Evolutionary conservation across 2,888 invertebrate genomes (phyloP).

Genomic region (Bugula neritina): DNA sequence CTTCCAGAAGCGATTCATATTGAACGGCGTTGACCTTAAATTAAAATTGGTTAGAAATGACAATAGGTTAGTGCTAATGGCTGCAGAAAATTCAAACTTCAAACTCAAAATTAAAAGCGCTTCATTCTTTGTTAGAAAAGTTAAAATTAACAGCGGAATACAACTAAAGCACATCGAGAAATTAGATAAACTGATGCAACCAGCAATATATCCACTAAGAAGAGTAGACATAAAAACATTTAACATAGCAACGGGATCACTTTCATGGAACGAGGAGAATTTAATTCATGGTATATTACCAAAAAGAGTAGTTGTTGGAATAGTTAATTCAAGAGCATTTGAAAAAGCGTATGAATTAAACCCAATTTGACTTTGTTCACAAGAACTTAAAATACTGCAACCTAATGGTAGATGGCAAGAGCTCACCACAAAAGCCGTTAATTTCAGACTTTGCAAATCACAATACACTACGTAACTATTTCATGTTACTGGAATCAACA

Average conservation of each 20-base stretch:
- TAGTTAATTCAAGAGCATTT: background rate
- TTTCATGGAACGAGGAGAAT: constrained; percentile 17
- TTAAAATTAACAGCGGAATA: no score
- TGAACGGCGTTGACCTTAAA: background rate
- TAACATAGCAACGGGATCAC: background rate
- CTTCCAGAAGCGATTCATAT: background rate
- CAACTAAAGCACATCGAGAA: constrained; percentile 1
- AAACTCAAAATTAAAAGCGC: background rate
- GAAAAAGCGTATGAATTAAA: constrained; percentile 2
- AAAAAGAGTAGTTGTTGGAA: background rate
- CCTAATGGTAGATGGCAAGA: no score
- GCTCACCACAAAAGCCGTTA: background rate
- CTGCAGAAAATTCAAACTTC: background rate
- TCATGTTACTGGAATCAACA: background rate
- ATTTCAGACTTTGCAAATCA: background rate
- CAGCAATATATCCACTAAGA: constrained; percentile 1
- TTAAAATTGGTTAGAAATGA: background rate
- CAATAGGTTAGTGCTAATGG: no score
- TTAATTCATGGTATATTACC: background rate
- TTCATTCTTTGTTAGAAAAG: background rate
- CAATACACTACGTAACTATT: constrained; percentile 1
- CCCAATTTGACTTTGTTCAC: background rate
- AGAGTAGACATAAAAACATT: background rate
- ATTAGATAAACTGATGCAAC: background rate
- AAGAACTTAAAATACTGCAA: no score